Evolutionary conservation across 2,797 vertebrate species (phyloP).

Genomic region (Nasua narica): DNA sequence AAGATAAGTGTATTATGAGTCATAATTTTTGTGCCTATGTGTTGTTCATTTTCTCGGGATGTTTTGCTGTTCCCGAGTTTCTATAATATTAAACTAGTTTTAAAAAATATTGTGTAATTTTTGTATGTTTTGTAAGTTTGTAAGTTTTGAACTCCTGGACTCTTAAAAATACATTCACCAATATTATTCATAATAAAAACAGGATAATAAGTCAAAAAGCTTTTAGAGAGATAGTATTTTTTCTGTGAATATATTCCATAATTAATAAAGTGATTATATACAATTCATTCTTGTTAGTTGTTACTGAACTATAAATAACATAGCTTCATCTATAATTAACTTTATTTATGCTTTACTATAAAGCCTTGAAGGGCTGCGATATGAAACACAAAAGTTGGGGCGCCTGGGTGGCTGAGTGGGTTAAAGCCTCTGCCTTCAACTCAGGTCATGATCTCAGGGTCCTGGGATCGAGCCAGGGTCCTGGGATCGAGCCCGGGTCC

Average conservation of each 20-base stretch:
- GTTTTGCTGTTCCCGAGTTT: background rate
- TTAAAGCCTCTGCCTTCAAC: too few relatives aligned
- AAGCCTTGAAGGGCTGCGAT: background rate
- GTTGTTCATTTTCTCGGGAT: background rate
- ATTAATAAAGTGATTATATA: background rate
- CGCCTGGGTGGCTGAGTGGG: too few relatives aligned
- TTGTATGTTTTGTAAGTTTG: background rate
- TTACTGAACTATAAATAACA: background rate
- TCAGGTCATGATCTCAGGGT: too few relatives aligned
- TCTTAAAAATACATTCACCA: background rate
- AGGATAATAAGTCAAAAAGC: background rate
- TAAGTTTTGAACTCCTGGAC: background rate
- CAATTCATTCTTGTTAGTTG: background rate
- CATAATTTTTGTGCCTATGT: background rate
- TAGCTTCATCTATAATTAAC: background rate
- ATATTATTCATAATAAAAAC: background rate
- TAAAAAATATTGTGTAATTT: background rate
- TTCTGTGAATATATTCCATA: background rate
- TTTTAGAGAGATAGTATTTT: background rate
- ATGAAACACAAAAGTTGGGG: background rate
- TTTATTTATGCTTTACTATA: background rate
- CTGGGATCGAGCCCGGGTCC: too few relatives aligned
- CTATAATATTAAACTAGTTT: background rate
- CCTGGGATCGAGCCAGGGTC: too few relatives aligned
- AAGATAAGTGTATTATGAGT: background rate